Evolutionary conservation across 2,113 vertebrate genomes (phyloP), one percentile per base, ranked within the genome.

Genomic region (Centrocercus urophasianus): DNA sequence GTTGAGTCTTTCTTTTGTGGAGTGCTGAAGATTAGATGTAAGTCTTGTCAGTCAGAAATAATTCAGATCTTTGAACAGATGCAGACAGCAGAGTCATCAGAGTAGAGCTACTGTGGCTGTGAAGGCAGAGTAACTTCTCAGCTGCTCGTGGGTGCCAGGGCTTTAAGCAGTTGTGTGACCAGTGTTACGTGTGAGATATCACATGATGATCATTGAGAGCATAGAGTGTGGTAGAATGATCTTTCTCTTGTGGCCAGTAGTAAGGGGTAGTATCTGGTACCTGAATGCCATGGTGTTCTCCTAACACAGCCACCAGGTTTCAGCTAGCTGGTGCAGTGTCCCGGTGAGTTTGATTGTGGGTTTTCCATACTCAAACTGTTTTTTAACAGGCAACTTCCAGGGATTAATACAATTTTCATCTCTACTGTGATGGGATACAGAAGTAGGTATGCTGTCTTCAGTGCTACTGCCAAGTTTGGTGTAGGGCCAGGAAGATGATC

Each of bases 281-380:
- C n/a, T 28, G 47, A 70, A 50, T 50, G n/a, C 17, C n/a, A 28
- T 27, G 47, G 25, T 13, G 6, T 5, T 61, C 28, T 56, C 11
- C 52, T 59, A 27, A 45, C 57, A 14, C 13, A 13, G 6, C 8
- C 11, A 6, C 22, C 42, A 40, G 25, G 9, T 43, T 82, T 67
- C 63, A 60, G 10, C 28, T 3, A 1, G 21, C 25, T 34, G 32
- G 13, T 38, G 34, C 4, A 0, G 48, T 25, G 4, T 24, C 75
- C 18, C 38, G 12, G 3, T 20, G 13, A 81, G 12, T 28, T 11
- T n/a, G 48, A 28, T 36, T 42, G 27, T 43, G 28, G 14, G 20
- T 72, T 67, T 82, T n/a, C 67, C 48, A 59, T n/a, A 21, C 60
- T 77, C 60, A 36, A 42, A n/a, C 30, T 38, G 40, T 34, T 78